A percentile compares a stretch with the other conserved stretches of the same genome.
Evolutionary conservation across 2,888 invertebrate genomes (phyloP).

Genomic region (Ophion ventricosus): DNA sequence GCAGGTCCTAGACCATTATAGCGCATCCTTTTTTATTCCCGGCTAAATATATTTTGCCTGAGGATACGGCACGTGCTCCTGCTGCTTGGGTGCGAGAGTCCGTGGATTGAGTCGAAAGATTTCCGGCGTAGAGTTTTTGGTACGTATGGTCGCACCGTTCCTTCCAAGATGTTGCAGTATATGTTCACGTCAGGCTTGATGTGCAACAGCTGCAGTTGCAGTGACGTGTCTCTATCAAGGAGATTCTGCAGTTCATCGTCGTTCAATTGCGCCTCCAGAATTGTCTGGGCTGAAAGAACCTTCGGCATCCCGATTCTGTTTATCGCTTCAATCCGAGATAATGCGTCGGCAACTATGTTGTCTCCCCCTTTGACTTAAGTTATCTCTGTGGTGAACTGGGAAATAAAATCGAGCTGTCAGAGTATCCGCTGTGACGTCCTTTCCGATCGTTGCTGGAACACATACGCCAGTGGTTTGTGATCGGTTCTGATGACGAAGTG

Average conservation of each 20-base stretch:
- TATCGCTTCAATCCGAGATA: constrained; percentile 22
- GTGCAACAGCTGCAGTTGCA: neutral
- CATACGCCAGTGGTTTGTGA: constrained; percentile 49
- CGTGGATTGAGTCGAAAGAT: neutral
- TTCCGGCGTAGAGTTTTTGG: neutral
- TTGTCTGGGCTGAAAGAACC: neutral
- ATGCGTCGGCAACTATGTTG: constrained; percentile 53
- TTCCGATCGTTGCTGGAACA: constrained; percentile 36
- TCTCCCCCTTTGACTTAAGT: constrained; percentile 38
- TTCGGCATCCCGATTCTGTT: constrained; percentile 40
- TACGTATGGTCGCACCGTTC: neutral
- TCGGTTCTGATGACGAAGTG: constrained; percentile 54
- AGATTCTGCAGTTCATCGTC: constrained; percentile 23
- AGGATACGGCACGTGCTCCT: neutral
- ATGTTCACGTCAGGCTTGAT: neutral
- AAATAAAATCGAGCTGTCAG: constrained; percentile 52
- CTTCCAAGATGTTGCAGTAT: neutral
- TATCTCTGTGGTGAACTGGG: constrained; percentile 56
- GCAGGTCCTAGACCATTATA: neutral
- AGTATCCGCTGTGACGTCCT: constrained; percentile 47
- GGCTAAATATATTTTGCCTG: neutral
- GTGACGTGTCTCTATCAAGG: neutral
- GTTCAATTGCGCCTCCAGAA: constrained; percentile 29
- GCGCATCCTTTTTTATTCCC: neutral
- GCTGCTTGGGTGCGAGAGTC: neutral